These are phyloP conservation scores for Bujurquina vittata DNA, from an alignment of 2,113 vertebrate genomes.

Conservation along the genomic window DNA sequence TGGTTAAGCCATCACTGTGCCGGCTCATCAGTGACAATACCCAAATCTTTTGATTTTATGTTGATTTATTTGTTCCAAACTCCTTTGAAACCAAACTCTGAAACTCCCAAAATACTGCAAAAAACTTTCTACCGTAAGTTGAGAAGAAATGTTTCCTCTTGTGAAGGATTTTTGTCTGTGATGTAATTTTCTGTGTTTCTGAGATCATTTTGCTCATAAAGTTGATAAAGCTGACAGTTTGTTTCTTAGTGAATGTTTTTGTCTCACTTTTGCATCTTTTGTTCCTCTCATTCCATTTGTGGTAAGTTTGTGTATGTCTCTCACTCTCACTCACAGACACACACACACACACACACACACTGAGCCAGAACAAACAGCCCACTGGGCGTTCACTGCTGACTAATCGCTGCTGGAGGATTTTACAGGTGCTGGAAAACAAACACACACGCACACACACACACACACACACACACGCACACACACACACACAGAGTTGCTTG, in stretches of 20 bases:
- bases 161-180: not conserved
- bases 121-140: not conserved
- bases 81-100: not conserved
- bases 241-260: not conserved
- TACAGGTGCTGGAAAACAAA: slow-evolving; percentile 32
- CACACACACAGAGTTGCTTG: not conserved
- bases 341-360: no score
- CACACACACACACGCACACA: not conserved
- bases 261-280: not conserved
- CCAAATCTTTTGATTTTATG: no score
- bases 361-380: slow-evolving; percentile 7
- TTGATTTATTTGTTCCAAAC: not conserved
- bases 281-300: not conserved
- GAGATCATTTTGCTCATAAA: not conserved
- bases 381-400: slow-evolving; percentile 44
- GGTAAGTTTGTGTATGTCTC: not conserved
- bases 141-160: not conserved
- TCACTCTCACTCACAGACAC: not conserved
- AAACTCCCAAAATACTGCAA: not conserved
- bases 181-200: not conserved
- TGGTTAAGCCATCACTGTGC: not conserved
- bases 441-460: not conserved
- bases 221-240: not conserved
- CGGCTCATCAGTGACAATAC: no score
- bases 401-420: slow-evolving; percentile 44